These are phyloP conservation scores for Nibea coibor DNA, from an alignment of 2,113 vertebrate genomes.

Conservation along the genomic window DNA sequence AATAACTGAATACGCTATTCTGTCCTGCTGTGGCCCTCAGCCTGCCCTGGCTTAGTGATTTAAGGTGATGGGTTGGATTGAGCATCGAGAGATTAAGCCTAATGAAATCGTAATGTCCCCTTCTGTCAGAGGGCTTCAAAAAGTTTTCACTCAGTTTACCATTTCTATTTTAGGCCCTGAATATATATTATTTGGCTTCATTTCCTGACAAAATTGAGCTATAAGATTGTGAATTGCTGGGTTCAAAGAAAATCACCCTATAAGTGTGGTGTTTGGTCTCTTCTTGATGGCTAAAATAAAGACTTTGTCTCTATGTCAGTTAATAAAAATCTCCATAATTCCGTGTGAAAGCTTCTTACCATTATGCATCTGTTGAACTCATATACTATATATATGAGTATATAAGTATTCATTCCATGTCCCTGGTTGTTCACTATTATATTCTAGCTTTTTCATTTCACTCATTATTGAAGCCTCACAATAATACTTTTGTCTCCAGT, in stretches of 20 bases:
- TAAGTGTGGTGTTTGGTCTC: conserved; percentile 1
- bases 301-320: not conserved
- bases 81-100: conserved; percentile 42
- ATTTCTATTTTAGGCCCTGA: not conserved
- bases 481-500: not conserved
- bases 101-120: conserved; percentile 59
- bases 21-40: conserved; percentile 31
- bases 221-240: not conserved
- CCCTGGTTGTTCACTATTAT: not conserved
- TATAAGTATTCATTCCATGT: not conserved
- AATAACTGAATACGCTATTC: conserved; percentile 39
- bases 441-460: not conserved
- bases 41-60: conserved; percentile 36
- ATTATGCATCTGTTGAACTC: conserved; percentile 9
- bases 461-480: conserved; percentile 4
- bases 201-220: conserved; percentile 14
- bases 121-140: conserved; percentile 40
- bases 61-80: conserved; percentile 43
- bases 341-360: conserved; percentile 3
- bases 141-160: conserved; percentile 21
- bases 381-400: no score
- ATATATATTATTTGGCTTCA: conserved; percentile 14
- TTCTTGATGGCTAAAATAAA: not conserved
- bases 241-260: not conserved
- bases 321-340: conserved; percentile 2